Evolutionary conservation across 2,797 vertebrate genomes (phyloP).

Genomic region (Cercopithecus mitis): DNA sequence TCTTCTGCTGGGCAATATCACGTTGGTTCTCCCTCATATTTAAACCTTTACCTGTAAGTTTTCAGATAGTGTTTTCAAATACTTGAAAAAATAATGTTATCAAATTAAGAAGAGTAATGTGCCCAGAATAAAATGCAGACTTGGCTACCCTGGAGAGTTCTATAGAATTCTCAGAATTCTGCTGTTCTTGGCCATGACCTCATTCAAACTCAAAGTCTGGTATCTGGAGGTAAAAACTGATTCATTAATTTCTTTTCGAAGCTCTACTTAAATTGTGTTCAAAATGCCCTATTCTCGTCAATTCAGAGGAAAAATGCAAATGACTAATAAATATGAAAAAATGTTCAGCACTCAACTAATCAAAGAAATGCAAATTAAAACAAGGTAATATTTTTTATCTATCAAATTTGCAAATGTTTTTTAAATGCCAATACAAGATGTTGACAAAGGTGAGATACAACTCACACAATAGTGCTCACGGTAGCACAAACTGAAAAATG

Average conservation of each 20-base stretch:
- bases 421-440: neutral
- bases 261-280: constrained; percentile 40
- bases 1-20: neutral
- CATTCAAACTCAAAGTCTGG: neutral
- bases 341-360: constrained; percentile 57
- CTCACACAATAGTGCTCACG: neutral
- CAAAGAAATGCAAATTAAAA: constrained; percentile 68
- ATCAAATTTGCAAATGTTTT: constrained; percentile 56
- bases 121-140: constrained; percentile 35
- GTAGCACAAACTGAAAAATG: neutral
- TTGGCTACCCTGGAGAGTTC: neutral
- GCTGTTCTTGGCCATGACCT: constrained; percentile 1
- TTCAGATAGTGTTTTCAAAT: constrained; percentile 26
- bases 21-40: neutral
- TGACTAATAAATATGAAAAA: constrained; percentile 62
- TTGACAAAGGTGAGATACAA: neutral
- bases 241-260: constrained; percentile 56
- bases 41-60: neutral
- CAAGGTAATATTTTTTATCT: constrained; percentile 44
- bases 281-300: constrained; percentile 58
- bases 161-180: neutral
- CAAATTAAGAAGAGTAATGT: neutral
- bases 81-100: constrained; percentile 19
- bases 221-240: neutral
- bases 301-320: constrained; percentile 59